These are phyloP conservation scores for Girardinichthys multiradiatus DNA, from an alignment of 2,113 vertebrate species.

Conservation along the genomic window DNA sequence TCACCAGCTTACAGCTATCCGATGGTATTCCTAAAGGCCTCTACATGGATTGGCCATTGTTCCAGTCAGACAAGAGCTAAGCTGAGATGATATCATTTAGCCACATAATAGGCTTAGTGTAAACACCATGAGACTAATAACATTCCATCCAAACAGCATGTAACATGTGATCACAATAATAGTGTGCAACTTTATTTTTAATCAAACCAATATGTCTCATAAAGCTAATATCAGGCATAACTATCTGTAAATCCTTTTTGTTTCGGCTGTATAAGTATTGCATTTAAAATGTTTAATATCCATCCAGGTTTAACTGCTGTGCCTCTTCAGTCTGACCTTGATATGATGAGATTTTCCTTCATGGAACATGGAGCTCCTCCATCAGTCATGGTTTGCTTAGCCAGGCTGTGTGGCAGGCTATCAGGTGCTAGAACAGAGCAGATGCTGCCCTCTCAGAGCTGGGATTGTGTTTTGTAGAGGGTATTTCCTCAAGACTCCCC, in stretches of 20 bases:
- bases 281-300: not conserved
- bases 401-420: not conserved
- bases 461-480: not conserved
- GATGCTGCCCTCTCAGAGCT: not conserved
- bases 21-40: not conserved
- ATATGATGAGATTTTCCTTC: constrained; percentile 1
- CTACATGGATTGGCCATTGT: not conserved
- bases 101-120: not conserved
- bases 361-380: not conserved
- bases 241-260: not conserved
- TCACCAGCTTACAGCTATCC: not conserved
- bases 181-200: too few species aligned
- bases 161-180: too few species aligned
- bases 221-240: not conserved
- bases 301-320: not conserved
- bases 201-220: too few species aligned
- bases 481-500: not conserved
- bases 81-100: not conserved
- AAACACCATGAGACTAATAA: not conserved
- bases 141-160: not conserved
- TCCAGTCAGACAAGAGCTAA: not conserved
- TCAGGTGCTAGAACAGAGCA: not conserved
- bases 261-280: not conserved
- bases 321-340: not conserved
- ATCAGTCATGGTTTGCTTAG: not conserved